Evolutionary conservation across 2,888 invertebrate genomes (phyloP).

Genomic region (Caenorhabditis doughertyi): DNA sequence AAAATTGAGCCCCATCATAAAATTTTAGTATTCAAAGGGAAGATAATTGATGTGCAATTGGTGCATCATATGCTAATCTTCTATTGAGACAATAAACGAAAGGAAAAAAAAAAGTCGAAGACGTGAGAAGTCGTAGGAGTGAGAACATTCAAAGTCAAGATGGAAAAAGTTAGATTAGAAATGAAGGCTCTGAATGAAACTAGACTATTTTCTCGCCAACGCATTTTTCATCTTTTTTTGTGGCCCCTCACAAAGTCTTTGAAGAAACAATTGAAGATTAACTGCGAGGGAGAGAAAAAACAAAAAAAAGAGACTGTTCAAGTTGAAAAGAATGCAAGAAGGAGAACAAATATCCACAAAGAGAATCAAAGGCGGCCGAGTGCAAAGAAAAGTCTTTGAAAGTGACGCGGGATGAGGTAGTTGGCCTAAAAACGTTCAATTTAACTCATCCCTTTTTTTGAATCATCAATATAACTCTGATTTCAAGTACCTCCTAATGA

Average conservation of each 20-base stretch:
- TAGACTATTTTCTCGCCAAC: slow-evolving; percentile 42
- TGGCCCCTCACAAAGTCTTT: slow-evolving; percentile 33
- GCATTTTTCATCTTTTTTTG: not conserved
- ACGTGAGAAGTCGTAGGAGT: not conserved
- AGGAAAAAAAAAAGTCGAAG: not conserved
- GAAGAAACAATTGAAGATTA: slow-evolving; percentile 54
- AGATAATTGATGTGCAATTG: slow-evolving; percentile 31
- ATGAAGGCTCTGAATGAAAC: slow-evolving; percentile 1
- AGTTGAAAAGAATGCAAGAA: slow-evolving; percentile 56
- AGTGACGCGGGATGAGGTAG: slow-evolving; percentile 60
- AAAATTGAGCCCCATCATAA: slow-evolving; percentile 7
- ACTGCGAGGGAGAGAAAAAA: slow-evolving; percentile 39
- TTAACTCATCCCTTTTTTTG: not conserved
- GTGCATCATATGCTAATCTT: slow-evolving; percentile 22
- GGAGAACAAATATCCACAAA: slow-evolving; percentile 39
- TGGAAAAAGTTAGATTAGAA: not conserved
- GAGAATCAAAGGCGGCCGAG: slow-evolving; percentile 39
- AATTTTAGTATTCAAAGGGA: slow-evolving; percentile 24
- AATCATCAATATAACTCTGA: slow-evolving; percentile 25
- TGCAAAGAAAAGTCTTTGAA: slow-evolving; percentile 53
- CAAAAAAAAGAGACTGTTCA: slow-evolving; percentile 48
- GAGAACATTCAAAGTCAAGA: slow-evolving; percentile 2
- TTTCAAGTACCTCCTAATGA: slow-evolving; percentile 40
- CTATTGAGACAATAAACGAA: not conserved
- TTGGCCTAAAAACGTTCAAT: slow-evolving; percentile 57